Evolutionary conservation across 2,888 invertebrate genomes (phyloP).

Genomic region (Dasypogon diadema): DNA sequence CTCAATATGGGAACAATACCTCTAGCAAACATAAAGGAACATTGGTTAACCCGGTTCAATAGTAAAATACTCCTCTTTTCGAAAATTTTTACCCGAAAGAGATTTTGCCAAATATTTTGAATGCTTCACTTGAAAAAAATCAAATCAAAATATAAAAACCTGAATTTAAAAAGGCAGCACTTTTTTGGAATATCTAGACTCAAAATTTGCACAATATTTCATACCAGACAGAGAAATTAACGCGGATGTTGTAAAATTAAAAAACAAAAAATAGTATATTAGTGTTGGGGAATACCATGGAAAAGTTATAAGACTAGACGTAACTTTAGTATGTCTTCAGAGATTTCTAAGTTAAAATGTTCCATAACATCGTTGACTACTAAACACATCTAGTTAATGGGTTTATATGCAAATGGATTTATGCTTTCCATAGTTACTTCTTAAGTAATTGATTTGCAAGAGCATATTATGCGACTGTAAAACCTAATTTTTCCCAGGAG

Average conservation of each 20-base stretch:
- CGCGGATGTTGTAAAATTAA: constrained; percentile 43
- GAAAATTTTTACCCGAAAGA: constrained; percentile 1
- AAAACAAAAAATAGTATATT: constrained; percentile 4
- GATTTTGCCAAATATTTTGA: constrained; percentile 34
- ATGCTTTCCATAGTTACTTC: too few species aligned
- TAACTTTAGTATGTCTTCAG: too few species aligned
- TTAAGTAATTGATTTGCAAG: too few species aligned
- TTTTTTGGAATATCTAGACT: constrained; percentile 17
- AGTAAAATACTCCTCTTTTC: constrained; percentile 6
- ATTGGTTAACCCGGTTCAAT: constrained; percentile 6
- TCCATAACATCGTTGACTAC: too few species aligned
- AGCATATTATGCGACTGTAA: too few species aligned
- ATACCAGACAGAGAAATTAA: constrained; percentile 43
- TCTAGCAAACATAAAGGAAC: constrained; percentile 22
- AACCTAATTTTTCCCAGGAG: too few species aligned
- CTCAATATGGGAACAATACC: constrained; percentile 40
- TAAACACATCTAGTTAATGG: too few species aligned
- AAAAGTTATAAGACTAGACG: too few species aligned
- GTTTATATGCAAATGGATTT: too few species aligned
- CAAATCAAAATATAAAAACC: not conserved
- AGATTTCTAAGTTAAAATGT: too few species aligned
- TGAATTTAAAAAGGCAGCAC: constrained; percentile 40
- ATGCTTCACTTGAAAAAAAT: constrained; percentile 14
- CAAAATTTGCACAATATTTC: constrained; percentile 48
- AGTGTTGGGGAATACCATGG: too few species aligned